Evolutionary conservation across 2,797 vertebrate genomes (phyloP).

Genomic region (Allobates femoralis): DNA sequence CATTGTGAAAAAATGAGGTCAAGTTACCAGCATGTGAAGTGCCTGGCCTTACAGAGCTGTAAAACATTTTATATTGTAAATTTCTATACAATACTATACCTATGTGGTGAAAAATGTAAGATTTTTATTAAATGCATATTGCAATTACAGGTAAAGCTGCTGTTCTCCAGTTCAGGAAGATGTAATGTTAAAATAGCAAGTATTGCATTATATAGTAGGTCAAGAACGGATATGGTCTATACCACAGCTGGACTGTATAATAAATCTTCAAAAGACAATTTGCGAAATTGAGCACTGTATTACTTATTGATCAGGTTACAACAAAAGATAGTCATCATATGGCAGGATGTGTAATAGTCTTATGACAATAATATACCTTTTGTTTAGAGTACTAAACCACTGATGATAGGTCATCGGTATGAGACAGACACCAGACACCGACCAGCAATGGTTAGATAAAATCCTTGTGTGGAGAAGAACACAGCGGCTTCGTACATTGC

Average conservation of each 20-base stretch:
- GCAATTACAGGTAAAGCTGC: background rate
- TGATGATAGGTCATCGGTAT: no score
- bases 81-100: background rate
- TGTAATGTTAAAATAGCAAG: background rate
- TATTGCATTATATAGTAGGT: background rate
- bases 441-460: no score
- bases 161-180: background rate
- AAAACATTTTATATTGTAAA: background rate
- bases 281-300: conserved; percentile 5
- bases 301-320: background rate
- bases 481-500: no score
- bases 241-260: background rate
- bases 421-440: no score
- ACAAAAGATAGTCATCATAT: background rate
- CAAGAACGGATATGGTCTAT: background rate
- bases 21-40: background rate
- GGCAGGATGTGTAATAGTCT: background rate
- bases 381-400: no score
- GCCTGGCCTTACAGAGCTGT: background rate
- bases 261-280: background rate
- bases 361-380: background rate
- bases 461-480: no score
- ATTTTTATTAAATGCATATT: background rate
- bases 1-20: background rate
- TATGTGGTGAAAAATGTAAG: background rate